Percentiles rank a stretch among this genome's conserved stretches.
These are phyloP conservation scores for Crotalus adamanteus DNA, from an alignment of 2,797 vertebrate species.

Conservation along the genomic window DNA sequence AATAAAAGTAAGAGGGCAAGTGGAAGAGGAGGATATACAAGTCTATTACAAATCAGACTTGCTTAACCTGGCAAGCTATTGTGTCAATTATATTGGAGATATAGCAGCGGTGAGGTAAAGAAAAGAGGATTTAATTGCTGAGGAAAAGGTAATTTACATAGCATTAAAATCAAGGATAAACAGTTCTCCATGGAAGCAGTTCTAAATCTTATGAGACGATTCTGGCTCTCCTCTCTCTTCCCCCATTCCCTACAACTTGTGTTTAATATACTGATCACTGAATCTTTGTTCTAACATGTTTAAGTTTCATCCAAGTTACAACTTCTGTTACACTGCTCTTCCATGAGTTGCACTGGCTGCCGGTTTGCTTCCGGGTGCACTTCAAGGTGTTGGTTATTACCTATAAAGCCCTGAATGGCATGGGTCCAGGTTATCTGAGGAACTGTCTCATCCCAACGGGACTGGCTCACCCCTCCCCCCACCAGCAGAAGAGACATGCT, in stretches of 20 bases:
- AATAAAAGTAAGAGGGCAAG: background rate
- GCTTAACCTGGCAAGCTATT: constrained; percentile 7
- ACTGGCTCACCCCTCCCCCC: background rate
- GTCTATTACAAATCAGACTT: constrained; percentile 22
- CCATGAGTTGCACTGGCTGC: background rate
- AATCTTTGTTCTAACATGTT: rapidly evolving
- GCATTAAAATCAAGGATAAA: constrained; percentile 40
- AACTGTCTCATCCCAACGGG: background rate
- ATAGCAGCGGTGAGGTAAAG: constrained; percentile 36
- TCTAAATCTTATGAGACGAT: background rate
- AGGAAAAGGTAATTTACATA: constrained; percentile 55
- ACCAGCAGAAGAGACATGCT: background rate
- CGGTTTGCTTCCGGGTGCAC: background rate
- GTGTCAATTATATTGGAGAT: constrained; percentile 32
- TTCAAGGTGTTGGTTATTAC: background rate
- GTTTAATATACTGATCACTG: background rate
- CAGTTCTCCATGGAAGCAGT: constrained; percentile 18
- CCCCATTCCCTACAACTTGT: background rate
- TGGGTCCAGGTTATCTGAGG: background rate
- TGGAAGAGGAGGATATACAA: background rate
- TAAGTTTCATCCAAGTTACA: constrained; percentile 18
- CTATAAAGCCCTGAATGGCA: background rate
- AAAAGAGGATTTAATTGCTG: constrained; percentile 54
- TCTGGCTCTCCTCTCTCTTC: background rate
- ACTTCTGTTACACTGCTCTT: background rate